These are phyloP conservation scores for Myrmophylax atrothorax DNA, from an alignment of 2,113 vertebrate species.

Conservation along the genomic window DNA sequence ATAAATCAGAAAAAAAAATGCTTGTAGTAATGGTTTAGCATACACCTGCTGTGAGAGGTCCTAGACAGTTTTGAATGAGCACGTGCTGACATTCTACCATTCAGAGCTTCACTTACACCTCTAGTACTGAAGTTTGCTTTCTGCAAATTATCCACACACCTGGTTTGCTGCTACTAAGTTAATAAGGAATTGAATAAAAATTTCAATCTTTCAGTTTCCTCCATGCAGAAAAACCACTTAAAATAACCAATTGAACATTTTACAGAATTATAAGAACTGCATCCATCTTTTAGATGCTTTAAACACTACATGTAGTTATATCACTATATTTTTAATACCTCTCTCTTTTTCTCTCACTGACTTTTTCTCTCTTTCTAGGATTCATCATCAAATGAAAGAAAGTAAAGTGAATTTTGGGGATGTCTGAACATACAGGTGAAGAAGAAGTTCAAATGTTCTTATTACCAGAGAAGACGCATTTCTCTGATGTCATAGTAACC, in stretches of 20 bases:
- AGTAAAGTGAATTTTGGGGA: background rate
- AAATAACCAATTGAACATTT: conserved; percentile 50
- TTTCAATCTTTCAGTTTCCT: background rate
- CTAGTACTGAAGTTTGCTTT: background rate
- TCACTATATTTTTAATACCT: background rate
- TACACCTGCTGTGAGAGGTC: background rate
- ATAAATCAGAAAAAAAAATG: background rate
- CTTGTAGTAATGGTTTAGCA: background rate
- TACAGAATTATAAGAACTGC: conserved; percentile 5
- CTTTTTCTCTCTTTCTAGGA: background rate
- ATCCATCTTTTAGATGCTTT: conserved; percentile 34
- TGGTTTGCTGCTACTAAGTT: background rate
- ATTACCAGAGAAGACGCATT: background rate
- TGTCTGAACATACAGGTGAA: background rate
- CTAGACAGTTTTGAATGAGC: background rate
- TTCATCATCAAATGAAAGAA: conserved; percentile 29
- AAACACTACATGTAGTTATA: conserved; percentile 18
- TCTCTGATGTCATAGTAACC: background rate
- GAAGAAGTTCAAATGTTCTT: background rate
- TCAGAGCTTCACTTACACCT: background rate
- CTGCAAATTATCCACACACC: background rate
- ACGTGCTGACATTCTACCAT: background rate
- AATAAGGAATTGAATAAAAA: background rate
- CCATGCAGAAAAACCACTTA: conserved; percentile 21
- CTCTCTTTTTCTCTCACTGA: background rate